These are phyloP conservation scores for Dromius quadrimaculatus DNA, from an alignment of 2,888 invertebrate species.

Conservation along the genomic window DNA sequence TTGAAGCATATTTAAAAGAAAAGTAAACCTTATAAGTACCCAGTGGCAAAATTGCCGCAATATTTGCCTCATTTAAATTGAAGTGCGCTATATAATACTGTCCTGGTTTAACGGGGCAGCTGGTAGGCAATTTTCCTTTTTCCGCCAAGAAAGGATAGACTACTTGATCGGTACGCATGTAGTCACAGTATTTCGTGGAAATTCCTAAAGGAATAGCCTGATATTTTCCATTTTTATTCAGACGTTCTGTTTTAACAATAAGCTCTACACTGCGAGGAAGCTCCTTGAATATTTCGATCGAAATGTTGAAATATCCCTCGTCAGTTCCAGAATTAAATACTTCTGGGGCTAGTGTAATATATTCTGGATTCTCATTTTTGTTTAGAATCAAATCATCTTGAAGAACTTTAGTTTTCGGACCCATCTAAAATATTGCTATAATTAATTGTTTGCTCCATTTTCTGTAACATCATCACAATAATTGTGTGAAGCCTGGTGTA, in stretches of 20 bases:
- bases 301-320: neutral
- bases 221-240: neutral
- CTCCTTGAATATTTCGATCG: neutral
- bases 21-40: neutral
- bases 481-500: too few relatives aligned
- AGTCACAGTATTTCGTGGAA: conserved; percentile 8
- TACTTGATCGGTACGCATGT: conserved; percentile 9
- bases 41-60: neutral
- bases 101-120: neutral
- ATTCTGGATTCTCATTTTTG: neutral
- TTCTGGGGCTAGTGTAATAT: neutral
- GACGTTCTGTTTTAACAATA: neutral
- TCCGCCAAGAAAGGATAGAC: conserved; percentile 23
- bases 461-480: too few relatives aligned
- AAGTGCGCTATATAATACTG: conserved; percentile 4
- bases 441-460: too few relatives aligned
- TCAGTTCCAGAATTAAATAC: neutral
- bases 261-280: neutral
- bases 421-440: conserved; percentile 15
- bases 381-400: conserved; percentile 1
- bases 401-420: neutral
- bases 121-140: conserved; percentile 4
- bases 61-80: neutral
- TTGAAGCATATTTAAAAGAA: neutral
- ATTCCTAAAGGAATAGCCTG: neutral